A percentile compares a stretch with the other conserved stretches of the same genome.
Evolutionary conservation across 2,113 vertebrate genomes (phyloP).

Genomic region (Oncorhynchus nerka): DNA sequence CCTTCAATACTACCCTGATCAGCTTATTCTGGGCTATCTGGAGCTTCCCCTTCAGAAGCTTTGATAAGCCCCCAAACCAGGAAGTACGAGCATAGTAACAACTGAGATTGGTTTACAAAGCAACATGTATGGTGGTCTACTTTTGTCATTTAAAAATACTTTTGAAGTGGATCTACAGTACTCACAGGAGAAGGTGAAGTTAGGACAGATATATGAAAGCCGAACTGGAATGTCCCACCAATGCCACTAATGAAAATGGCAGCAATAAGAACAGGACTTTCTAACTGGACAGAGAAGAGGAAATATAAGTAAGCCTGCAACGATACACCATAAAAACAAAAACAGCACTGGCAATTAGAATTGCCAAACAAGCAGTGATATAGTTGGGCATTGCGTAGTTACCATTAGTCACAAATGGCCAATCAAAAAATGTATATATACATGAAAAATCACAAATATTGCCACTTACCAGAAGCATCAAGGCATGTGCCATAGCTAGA

Average conservation of each 20-base stretch:
- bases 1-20: too few relatives aligned
- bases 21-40: too few relatives aligned
- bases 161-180: conserved; percentile 1
- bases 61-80: too few relatives aligned
- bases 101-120: too few relatives aligned
- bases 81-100: too few relatives aligned
- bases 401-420: too few relatives aligned
- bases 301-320: not conserved
- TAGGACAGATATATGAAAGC: conserved; percentile 77
- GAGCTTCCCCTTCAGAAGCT: too few relatives aligned
- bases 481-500: conserved; percentile 46
- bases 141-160: not conserved
- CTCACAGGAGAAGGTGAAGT: conserved; percentile 76
- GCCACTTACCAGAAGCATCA: conserved; percentile 49
- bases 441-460: too few relatives aligned
- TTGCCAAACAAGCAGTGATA: not conserved
- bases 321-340: not conserved
- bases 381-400: too few relatives aligned
- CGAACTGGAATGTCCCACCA: conserved; percentile 82
- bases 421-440: too few relatives aligned
- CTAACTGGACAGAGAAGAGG: conserved; percentile 40
- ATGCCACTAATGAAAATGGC: conserved; percentile 71
- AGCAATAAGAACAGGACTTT: conserved; percentile 60
- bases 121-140: not conserved
- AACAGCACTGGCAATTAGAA: not conserved